Evolutionary conservation across 1,140 invertebrate genomes (phyloP), one percentile per base, ranked within the genome.

Genomic region (Pteromalus puparum): DNA sequence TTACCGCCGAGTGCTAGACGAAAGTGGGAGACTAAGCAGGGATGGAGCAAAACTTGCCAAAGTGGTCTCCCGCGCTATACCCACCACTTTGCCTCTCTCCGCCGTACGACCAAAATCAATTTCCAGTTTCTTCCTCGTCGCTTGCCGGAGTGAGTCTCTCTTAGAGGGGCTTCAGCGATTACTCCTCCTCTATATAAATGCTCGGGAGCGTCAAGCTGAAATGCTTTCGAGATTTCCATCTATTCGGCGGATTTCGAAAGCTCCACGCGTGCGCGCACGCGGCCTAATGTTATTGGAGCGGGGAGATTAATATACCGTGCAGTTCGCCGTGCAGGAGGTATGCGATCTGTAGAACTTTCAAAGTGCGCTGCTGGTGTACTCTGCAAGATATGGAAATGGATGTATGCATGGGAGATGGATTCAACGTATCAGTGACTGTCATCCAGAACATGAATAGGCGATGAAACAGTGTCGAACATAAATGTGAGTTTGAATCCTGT

Each of bases 101-200:
- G 53, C 18, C 53, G 18, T 61, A 18, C 18, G 53, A 61, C 38
- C 13, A 42, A 74, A 74, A 74, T 38, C 72, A 42, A 74, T 34
- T 74, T 34, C 72, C 72, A 74, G 28, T 30, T 70, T 70, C 68
- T 70, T 70, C 26, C 68, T 28, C 68, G 68, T 24, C 26, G 28
- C 68, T 70, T 7, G n/a, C 67, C 26, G 13, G 46, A 48, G 46
- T 4, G 46, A 10, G 1, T 48, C 46, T 61, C 53, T 61, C 46
- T 18, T 15, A 4, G 46, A 48, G 46, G 46, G 10, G 53, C 21
- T 61, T 53, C 53, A n/a, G 53, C 53, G 21, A 61, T 61, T n/a
- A n/a, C 53, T 30, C 68, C 68, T 30, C 12, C 24, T 26, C 24
- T 26, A 18, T 1, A 18, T 13, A 70, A n/a, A 21, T 70, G 68